A percentile compares a stretch with the other conserved stretches of the same genome.
phyloP scores from a whole-genome alignment of 2,113 vertebrate species.

The Taxidea taxus region DNA sequence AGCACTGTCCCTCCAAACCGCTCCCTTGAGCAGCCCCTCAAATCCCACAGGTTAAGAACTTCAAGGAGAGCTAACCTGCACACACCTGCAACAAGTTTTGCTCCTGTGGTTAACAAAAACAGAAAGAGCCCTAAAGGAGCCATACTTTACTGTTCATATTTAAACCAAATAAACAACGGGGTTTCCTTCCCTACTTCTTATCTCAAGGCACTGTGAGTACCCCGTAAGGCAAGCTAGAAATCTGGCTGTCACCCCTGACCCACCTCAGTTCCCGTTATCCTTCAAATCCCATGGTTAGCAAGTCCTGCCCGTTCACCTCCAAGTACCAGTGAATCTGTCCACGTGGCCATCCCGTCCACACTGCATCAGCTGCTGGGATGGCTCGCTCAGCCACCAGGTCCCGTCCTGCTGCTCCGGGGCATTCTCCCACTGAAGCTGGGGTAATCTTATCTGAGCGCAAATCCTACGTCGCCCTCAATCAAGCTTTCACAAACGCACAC shows the following conservation, averaged over 20 bases:
- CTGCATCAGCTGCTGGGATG: not conserved
- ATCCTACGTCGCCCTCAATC: not conserved
- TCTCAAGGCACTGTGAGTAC: not conserved
- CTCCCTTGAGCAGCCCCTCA: not conserved
- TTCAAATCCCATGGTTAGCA: not conserved
- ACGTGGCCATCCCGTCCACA: not conserved
- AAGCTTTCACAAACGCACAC: not conserved
- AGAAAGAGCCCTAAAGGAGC: not conserved
- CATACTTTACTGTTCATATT: not conserved
- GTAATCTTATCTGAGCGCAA: not conserved
- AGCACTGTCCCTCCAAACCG: not conserved
- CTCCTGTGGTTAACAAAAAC: not conserved
- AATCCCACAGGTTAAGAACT: not conserved
- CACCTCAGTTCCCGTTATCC: not conserved
- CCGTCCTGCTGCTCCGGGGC: not conserved
- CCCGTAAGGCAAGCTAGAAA: not conserved
- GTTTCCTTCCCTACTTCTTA: not conserved
- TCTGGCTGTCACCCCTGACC: not conserved
- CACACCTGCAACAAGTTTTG: not conserved
- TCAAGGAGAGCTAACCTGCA: not conserved
- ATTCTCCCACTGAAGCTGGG: not conserved
- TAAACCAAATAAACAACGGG: not conserved
- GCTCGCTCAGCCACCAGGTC: not conserved
- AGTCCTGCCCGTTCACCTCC: not conserved
- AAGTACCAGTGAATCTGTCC: not conserved